Evolutionary conservation across 30 jellyfish, hydroid and myxozoan genomes (phyloP), one percentile per base, ranked within the genome.

Genomic region (Aurelia sp.): DNA sequence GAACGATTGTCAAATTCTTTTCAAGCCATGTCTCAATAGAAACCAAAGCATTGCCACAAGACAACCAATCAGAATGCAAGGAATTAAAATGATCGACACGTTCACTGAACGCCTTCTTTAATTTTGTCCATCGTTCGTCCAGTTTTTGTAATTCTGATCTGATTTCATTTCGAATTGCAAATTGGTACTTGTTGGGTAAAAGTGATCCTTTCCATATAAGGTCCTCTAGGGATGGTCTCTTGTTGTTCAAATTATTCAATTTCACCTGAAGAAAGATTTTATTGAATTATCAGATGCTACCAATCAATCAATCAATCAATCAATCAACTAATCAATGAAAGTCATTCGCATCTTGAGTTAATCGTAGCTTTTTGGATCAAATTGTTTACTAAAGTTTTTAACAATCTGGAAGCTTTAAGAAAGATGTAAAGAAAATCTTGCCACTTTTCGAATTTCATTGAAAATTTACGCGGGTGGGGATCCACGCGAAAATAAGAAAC

Each of bases 181-280:
- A 90, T 52, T 76, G 65, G 89, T 74, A 90, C 84, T 78, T 84
- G 37, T 74, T 68, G 22, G 97, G 97, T 22, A 90, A 61, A 20
- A 85, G 96, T 50, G 97, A 90, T 51, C 97, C 97, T 50, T 90
- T 90, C 97, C 97, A 90, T 18, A 90, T 85, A 61, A 90, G 64
- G 44, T 90, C 97, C 64, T 90, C 97, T 13, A 90, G 74, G 18
- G 80, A 16, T 7, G 94, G 78, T 44, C 88, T 27, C 59, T 90
- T 82, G 71, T 72, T 82, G 13, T 57, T 65, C 57, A 85, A 88
- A 22, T 75, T 77, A 27, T 66, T 64, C 30, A 85, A 61, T 69
- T 71, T 85, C 37, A 33, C 86, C 92, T 83, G 52, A 5, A 40
- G 33, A 17, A 62, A 71, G 66, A n/a, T 44, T 44, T 44, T 7